phyloP scores from a whole-genome alignment of 2,888 invertebrate species.

The Craniophora ligustri region DNA sequence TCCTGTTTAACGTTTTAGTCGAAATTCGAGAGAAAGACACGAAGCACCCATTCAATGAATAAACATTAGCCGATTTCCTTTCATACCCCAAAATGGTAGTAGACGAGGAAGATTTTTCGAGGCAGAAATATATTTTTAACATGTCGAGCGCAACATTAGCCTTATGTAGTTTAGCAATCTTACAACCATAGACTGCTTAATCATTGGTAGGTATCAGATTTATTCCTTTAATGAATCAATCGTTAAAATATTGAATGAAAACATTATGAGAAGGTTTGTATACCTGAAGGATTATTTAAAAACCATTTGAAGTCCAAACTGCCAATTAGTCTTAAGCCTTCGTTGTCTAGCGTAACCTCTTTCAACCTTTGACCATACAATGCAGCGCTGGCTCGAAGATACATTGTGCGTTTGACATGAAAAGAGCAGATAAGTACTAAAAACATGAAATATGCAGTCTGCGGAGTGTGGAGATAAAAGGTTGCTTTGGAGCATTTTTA shows the following conservation, averaged over 20 bases:
- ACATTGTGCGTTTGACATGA: conserved; percentile 13
- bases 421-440: conserved; percentile 11
- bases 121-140: conserved; percentile 5
- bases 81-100: conserved; percentile 3
- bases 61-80: conserved; percentile 16
- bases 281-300: too few relatives aligned
- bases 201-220: too few relatives aligned
- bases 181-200: too few relatives aligned
- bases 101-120: background rate
- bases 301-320: too few relatives aligned
- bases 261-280: too few relatives aligned
- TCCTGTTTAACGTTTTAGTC: conserved; percentile 17
- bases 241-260: too few relatives aligned
- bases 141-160: conserved; percentile 14
- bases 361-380: too few relatives aligned
- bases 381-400: background rate
- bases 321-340: too few relatives aligned
- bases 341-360: too few relatives aligned
- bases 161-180: too few relatives aligned
- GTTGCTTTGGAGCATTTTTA: conserved; percentile 51
- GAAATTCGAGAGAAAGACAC: conserved; percentile 7
- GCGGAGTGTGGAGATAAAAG: conserved; percentile 38
- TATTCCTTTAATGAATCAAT: too few relatives aligned
- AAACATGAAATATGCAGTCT: conserved; percentile 47
- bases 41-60: conserved; percentile 17